phyloP scores from a whole-genome alignment of 2,113 vertebrate species.

The Indri indri region DNA sequence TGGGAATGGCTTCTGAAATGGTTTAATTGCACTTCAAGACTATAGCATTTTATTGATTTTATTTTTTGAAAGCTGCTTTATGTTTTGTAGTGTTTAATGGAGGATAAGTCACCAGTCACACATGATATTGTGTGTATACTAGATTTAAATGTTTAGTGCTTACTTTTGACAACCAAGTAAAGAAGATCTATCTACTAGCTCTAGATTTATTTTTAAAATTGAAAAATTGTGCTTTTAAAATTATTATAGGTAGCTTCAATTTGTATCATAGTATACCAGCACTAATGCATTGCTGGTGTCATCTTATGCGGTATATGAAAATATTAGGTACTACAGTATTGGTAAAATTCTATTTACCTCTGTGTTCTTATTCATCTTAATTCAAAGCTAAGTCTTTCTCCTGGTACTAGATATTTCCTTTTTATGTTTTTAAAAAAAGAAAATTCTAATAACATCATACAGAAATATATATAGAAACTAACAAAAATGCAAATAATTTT shows the following conservation, averaged over 20 bases:
- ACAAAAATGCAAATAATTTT: slow-evolving; percentile 3
- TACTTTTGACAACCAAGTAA: slow-evolving; percentile 45
- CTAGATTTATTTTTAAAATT: slow-evolving; percentile 58
- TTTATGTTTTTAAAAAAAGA: neutral
- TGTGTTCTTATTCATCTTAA: slow-evolving; percentile 41
- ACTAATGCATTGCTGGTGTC: slow-evolving; percentile 14
- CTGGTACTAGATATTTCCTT: slow-evolving; percentile 9
- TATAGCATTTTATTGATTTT: slow-evolving; percentile 30
- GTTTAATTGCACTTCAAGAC: slow-evolving; percentile 31
- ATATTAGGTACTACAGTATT: slow-evolving; percentile 33
- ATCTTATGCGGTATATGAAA: slow-evolving; percentile 33
- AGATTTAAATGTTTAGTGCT: slow-evolving; percentile 43
- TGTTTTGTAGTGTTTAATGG: slow-evolving; percentile 37
- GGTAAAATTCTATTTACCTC: neutral
- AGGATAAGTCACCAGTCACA: neutral
- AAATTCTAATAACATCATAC: neutral
- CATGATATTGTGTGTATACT: neutral
- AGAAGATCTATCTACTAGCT: slow-evolving; percentile 34
- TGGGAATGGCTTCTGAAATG: neutral
- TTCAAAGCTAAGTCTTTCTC: slow-evolving; percentile 5
- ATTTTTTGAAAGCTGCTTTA: slow-evolving; percentile 31
- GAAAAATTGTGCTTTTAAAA: slow-evolving; percentile 59
- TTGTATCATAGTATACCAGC: neutral
- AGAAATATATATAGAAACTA: neutral
- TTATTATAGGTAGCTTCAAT: slow-evolving; percentile 34